phyloP scores from a whole-genome alignment of 2,113 vertebrate species.

The Hippocampus zosterae region DNA sequence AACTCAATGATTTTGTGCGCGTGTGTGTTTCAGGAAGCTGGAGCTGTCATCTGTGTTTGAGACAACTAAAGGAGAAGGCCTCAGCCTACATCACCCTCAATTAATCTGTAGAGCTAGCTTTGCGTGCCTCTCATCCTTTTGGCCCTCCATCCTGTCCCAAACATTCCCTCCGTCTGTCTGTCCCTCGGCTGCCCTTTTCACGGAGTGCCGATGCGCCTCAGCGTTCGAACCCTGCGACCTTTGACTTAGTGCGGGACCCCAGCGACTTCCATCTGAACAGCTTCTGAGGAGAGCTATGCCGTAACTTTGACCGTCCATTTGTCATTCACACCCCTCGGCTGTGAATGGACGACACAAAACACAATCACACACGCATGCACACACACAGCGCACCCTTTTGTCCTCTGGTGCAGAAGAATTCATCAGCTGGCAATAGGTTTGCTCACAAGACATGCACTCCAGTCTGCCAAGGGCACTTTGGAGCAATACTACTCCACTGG shows the following conservation, averaged over 20 bases:
- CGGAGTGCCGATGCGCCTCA: background rate
- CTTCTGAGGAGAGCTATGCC: slow-evolving; percentile 15
- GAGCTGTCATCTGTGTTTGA: slow-evolving; percentile 92
- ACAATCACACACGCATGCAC: no score
- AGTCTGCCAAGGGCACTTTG: slow-evolving; percentile 63
- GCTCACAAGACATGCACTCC: slow-evolving; percentile 59
- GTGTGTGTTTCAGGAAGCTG: slow-evolving; percentile 79
- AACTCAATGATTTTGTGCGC: slow-evolving; percentile 39
- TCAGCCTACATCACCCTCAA: slow-evolving; percentile 92
- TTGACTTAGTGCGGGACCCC: slow-evolving; percentile 39
- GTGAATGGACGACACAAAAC: slow-evolving; percentile 32
- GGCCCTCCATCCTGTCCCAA: slow-evolving; percentile 37
- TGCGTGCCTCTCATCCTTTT: slow-evolving; percentile 47
- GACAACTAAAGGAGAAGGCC: slow-evolving; percentile 92
- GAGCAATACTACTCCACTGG: slow-evolving; percentile 53
- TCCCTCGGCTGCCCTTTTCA: slow-evolving; percentile 13
- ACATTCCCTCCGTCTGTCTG: slow-evolving; percentile 31
- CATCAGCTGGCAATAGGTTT: slow-evolving; percentile 59
- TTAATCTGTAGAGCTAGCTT: slow-evolving; percentile 66
- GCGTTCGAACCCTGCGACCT: slow-evolving; percentile 31
- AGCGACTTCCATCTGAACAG: slow-evolving; percentile 21
- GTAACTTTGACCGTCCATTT: slow-evolving; percentile 26
- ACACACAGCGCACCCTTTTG: background rate
- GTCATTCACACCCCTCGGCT: slow-evolving; percentile 25
- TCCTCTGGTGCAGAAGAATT: slow-evolving; percentile 53